Evolutionary conservation across 2,113 vertebrate genomes (phyloP).

Genomic region (Benitochromis conjunctus): DNA sequence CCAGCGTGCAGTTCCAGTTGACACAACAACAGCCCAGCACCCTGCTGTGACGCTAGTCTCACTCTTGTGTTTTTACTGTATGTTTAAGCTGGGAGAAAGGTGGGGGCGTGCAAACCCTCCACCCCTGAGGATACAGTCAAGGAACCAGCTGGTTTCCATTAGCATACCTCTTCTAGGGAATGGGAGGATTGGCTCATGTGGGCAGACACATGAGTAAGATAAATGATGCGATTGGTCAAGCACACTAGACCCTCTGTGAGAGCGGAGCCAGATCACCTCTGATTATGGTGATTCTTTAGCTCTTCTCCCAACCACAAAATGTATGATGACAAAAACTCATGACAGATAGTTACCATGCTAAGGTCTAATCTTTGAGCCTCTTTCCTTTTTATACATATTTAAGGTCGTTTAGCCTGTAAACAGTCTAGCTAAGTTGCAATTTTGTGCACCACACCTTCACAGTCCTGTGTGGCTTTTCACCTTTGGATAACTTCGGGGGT

Average conservation of each 20-base stretch:
- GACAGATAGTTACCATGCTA: background rate
- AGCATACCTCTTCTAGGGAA: constrained; percentile 66
- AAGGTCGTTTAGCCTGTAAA: constrained; percentile 15
- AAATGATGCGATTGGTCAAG: constrained; percentile 54
- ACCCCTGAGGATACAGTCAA: constrained; percentile 36
- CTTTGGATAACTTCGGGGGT: background rate
- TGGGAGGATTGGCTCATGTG: constrained; percentile 49
- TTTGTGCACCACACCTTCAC: constrained; percentile 29
- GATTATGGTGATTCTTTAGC: constrained; percentile 52
- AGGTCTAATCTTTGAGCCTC: constrained; percentile 13
- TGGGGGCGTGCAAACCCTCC: background rate
- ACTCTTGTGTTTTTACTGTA: constrained; percentile 34
- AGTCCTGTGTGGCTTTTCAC: constrained; percentile 9
- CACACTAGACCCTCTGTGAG: constrained; percentile 20
- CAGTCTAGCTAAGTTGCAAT: constrained; percentile 17
- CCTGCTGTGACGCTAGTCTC: constrained; percentile 36
- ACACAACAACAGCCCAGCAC: constrained; percentile 48
- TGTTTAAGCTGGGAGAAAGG: constrained; percentile 16
- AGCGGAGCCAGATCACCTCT: constrained; percentile 35
- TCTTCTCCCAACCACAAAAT: constrained; percentile 17
- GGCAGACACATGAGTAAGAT: constrained; percentile 65
- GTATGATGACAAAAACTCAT: background rate
- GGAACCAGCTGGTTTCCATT: constrained; percentile 75
- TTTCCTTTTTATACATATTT: constrained; percentile 19
- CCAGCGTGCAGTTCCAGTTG: constrained; percentile 37